phyloP scores from a whole-genome alignment of 2,797 vertebrate genomes.

The Eutrigla gurnardus region DNA sequence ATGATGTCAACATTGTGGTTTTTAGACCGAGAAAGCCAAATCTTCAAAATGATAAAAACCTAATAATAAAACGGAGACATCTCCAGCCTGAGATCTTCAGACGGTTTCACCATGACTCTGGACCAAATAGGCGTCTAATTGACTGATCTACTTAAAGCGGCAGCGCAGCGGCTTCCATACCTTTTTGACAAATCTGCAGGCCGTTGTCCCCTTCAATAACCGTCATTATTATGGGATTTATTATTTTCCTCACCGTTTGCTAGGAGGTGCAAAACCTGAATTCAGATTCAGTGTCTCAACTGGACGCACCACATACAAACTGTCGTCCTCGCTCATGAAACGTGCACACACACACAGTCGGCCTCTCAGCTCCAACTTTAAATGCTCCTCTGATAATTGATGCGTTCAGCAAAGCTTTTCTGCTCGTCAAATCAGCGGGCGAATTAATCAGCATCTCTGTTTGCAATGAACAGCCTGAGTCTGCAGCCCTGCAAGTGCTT shows the following conservation, averaged over 20 bases:
- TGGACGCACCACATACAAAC: slow-evolving; percentile 23
- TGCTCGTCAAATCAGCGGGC: slow-evolving; percentile 26
- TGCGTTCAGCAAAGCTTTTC: slow-evolving; percentile 39
- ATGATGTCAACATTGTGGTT: too few relatives aligned
- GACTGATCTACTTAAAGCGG: slow-evolving; percentile 6
- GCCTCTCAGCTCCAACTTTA: slow-evolving; percentile 19
- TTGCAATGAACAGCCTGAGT: neutral
- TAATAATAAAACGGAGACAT: neutral
- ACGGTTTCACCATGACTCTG: slow-evolving; percentile 35
- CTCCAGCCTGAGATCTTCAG: slow-evolving; percentile 11
- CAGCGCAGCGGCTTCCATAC: neutral
- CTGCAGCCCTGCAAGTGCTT: neutral
- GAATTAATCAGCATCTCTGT: slow-evolving; percentile 25
- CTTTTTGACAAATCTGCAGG: neutral
- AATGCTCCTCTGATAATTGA: slow-evolving; percentile 43
- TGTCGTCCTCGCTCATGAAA: slow-evolving; percentile 37
- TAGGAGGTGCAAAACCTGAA: neutral
- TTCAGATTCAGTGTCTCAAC: neutral
- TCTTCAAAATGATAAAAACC: too few relatives aligned
- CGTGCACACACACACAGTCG: neutral
- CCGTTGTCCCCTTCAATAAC: neutral
- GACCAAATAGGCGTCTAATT: neutral
- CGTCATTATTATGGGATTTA: neutral
- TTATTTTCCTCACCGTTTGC: neutral
- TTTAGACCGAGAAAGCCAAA: too few relatives aligned